Evolutionary conservation across 1,140 invertebrate species (phyloP), one percentile per base, ranked within the genome.

Genomic region (Dendrolimus punctatus): DNA sequence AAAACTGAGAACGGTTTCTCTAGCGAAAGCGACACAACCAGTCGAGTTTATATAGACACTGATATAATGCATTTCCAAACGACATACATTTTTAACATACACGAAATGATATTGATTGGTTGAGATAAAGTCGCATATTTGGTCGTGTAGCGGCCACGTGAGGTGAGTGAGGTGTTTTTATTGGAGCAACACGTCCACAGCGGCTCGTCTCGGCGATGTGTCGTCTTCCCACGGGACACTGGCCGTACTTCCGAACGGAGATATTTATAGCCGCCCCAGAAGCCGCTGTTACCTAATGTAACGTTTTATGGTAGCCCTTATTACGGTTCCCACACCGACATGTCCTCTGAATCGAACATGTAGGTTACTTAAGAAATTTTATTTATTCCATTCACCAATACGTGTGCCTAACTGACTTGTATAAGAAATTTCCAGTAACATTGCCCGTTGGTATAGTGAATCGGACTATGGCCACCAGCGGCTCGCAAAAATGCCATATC

Each of bases 201-300:
- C 65, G 68, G 69, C 54, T 54, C 65, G 65, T 66, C 66, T 67
- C 68, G 65, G 69, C 71, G 65, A 76, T 70, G 78, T 73, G 77
- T 73, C 78, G 71, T 75, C 62, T 70, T 83, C 80, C 82, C 82
- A 70, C 73, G 82, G 80, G 82, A 84, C 82, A 68, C 71, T 68
- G 64, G 72, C 79, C 77, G 74, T 80, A 85, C 80, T 84, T 82
- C 71, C 80, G 70, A 84, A 82, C 74, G 71, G 68, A 80, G 72
- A 85, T 85, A 85, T 85, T 85, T 85, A 85, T 85, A 78, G 80
- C 76, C 73, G 76, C 71, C 79, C 77, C 77, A 80, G 77, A 80
- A 83, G 78, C 80, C 76, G 73, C 79, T 74, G 68, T 80, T 82
- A 81, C 80, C 79, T 85, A 82, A 84, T 85, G 82, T 82, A 73